phyloP scores from a whole-genome alignment of 2,888 invertebrate genomes.

The Agrochola macilenta region DNA sequence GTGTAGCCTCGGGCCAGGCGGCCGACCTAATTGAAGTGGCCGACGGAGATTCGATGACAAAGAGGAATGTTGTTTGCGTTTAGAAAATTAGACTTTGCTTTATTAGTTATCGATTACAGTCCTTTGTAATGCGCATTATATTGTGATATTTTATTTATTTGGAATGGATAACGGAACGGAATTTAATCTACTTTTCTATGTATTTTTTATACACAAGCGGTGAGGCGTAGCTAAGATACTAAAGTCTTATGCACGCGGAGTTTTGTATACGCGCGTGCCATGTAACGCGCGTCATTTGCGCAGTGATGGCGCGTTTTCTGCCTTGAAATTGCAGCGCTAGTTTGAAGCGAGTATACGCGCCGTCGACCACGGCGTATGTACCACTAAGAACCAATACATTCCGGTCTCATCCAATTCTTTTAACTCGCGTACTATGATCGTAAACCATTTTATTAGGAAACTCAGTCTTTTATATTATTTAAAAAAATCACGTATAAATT shows the following conservation, averaged over 20 bases:
- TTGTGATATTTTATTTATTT: neutral
- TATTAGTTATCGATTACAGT: slow-evolving; percentile 36
- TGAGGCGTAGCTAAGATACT: neutral
- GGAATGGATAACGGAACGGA: neutral
- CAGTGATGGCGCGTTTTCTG: neutral
- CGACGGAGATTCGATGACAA: slow-evolving; percentile 52
- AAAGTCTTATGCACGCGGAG: neutral
- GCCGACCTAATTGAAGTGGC: slow-evolving; percentile 64
- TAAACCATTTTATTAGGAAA: neutral
- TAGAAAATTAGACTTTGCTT: slow-evolving; percentile 43
- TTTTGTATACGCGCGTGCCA: neutral
- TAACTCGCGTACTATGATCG: neutral
- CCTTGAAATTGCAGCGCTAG: neutral
- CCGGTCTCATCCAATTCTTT: too few relatives aligned
- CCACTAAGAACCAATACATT: neutral
- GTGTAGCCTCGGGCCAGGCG: slow-evolving; percentile 52
- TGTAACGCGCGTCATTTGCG: neutral
- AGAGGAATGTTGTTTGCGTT: slow-evolving; percentile 51
- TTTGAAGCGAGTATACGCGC: neutral
- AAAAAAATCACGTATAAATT: neutral
- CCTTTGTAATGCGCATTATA: neutral
- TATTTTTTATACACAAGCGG: neutral
- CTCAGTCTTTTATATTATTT: neutral
- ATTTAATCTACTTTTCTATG: neutral
- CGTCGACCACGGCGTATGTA: neutral